These are phyloP conservation scores for Mellivora capensis DNA, from an alignment of 2,113 vertebrate species.

Conservation along the genomic window DNA sequence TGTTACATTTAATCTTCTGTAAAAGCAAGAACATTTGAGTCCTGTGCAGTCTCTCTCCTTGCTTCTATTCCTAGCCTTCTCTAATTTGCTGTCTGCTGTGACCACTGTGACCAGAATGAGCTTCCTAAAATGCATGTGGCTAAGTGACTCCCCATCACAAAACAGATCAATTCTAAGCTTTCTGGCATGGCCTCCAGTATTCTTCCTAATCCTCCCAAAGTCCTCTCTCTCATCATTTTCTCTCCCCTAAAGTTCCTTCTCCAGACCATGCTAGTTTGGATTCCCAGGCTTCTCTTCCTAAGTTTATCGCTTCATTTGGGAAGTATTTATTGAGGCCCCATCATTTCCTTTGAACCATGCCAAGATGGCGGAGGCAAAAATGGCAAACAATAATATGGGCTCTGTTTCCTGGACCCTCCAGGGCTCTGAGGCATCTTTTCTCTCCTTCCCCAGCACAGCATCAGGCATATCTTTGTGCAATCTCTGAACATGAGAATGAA, in stretches of 20 bases:
- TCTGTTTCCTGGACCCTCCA: background rate
- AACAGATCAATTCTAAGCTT: background rate
- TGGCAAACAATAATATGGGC: background rate
- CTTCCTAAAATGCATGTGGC: background rate
- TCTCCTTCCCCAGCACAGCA: background rate
- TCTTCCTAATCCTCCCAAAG: background rate
- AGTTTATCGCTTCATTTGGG: background rate
- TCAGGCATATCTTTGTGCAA: no score
- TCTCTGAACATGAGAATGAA: background rate
- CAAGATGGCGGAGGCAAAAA: background rate
- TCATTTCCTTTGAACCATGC: background rate
- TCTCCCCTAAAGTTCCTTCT: background rate
- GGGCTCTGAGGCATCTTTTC: background rate
- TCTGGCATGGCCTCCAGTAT: background rate
- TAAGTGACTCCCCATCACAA: background rate
- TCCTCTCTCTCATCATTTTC: background rate
- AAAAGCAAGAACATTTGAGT: background rate
- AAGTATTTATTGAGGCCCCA: background rate
- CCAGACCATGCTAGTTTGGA: background rate
- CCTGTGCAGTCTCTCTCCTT: background rate
- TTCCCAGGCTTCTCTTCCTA: background rate
- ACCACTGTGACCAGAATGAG: background rate
- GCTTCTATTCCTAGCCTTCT: background rate
- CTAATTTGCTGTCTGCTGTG: background rate
- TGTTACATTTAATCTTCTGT: background rate